Evolutionary conservation across 2,113 vertebrate genomes (phyloP).

Genomic region (Amphiprion percula): DNA sequence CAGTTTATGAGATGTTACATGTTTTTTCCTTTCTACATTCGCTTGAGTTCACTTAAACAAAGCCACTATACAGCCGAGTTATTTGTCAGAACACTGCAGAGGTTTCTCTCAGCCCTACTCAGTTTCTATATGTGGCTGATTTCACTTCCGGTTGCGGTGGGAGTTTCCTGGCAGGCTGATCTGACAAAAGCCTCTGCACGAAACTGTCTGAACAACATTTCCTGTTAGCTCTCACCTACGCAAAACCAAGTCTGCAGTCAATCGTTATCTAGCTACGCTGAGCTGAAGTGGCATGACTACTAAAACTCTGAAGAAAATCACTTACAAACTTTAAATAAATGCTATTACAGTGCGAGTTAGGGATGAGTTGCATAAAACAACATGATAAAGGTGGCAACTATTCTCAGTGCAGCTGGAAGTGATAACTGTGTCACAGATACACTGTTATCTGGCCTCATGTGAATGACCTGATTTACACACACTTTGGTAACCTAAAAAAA

Average conservation of each 20-base stretch:
- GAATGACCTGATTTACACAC: slow-evolving; percentile 45
- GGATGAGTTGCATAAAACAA: background rate
- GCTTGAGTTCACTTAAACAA: slow-evolving; percentile 21
- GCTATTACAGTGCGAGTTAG: background rate
- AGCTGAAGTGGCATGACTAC: slow-evolving; percentile 3
- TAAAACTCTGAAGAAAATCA: background rate
- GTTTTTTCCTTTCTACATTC: slow-evolving; percentile 24
- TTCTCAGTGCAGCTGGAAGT: slow-evolving; percentile 18
- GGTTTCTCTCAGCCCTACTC: slow-evolving; percentile 30
- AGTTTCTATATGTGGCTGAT: slow-evolving; percentile 66
- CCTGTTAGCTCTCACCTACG: slow-evolving; percentile 77
- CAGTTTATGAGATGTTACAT: background rate
- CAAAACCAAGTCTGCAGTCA: slow-evolving; percentile 21
- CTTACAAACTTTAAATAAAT: slow-evolving; percentile 6
- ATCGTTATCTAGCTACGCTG: slow-evolving; percentile 4
- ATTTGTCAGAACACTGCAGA: slow-evolving; percentile 42
- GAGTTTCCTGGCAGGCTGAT: slow-evolving; percentile 75
- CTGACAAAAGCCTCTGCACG: slow-evolving; percentile 60
- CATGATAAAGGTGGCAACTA: slow-evolving; percentile 2
- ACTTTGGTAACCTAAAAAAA: slow-evolving; percentile 14
- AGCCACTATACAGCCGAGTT: slow-evolving; percentile 15
- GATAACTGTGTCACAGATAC: slow-evolving; percentile 15
- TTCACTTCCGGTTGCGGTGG: slow-evolving; percentile 76
- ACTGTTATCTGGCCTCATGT: slow-evolving; percentile 18
- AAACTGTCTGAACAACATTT: slow-evolving; percentile 77